A percentile compares a stretch with the other conserved stretches of the same genome.
Evolutionary conservation across 1,140 invertebrate species (phyloP).

Genomic region (Lepidurus couesii): DNA sequence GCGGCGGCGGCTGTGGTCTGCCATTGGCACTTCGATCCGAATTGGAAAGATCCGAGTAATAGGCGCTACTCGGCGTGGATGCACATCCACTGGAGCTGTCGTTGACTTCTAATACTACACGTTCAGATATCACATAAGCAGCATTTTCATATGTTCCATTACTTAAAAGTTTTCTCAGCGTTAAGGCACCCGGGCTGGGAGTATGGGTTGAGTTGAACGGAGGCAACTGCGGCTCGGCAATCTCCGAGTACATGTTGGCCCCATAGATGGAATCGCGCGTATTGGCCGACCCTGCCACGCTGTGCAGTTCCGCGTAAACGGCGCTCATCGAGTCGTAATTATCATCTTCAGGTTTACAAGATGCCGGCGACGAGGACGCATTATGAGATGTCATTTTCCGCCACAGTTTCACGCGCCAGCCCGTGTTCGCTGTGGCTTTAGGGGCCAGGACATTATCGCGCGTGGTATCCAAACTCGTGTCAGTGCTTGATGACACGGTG

Average conservation of each 20-base stretch:
- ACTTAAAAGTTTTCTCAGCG: constrained; percentile 36
- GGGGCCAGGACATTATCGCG: neutral
- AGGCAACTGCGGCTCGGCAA: constrained; percentile 38
- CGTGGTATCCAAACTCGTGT: neutral
- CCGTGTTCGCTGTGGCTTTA: constrained; percentile 16
- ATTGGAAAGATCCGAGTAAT: constrained; percentile 40
- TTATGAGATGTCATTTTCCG: constrained; percentile 25
- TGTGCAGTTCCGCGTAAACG: constrained; percentile 41
- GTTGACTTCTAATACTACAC: constrained; percentile 31
- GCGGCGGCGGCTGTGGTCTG: constrained; percentile 21
- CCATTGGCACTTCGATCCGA: constrained; percentile 34
- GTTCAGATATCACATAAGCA: constrained; percentile 39
- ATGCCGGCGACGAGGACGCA: neutral
- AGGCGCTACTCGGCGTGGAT: constrained; percentile 39
- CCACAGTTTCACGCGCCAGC: constrained; percentile 31
- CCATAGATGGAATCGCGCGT: constrained; percentile 35
- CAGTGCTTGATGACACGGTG: constrained; percentile 14
- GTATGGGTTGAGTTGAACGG: neutral
- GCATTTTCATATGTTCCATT: constrained; percentile 41
- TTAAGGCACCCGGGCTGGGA: constrained; percentile 27
- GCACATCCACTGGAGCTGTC: constrained; percentile 32
- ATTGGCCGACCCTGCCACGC: constrained; percentile 32
- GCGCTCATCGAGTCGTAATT: constrained; percentile 39
- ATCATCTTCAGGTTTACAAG: constrained; percentile 37
- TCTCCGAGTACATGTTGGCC: constrained; percentile 42